Evolutionary conservation across 2,797 vertebrate genomes (phyloP).

Genomic region (Chromobotia macracanthus): DNA sequence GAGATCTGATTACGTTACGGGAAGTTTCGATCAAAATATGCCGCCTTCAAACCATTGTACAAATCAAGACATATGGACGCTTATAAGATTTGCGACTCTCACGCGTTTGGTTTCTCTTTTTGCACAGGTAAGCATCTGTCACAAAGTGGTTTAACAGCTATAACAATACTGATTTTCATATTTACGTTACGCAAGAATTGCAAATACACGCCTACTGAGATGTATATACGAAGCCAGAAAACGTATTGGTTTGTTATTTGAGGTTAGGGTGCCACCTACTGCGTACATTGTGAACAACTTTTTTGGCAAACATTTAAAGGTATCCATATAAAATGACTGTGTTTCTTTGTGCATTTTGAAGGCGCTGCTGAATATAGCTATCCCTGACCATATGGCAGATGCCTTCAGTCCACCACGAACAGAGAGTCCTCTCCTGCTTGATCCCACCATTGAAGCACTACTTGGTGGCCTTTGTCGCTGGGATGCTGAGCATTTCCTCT

Average conservation of each 20-base stretch:
- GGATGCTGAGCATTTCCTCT: constrained; percentile 95
- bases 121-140: constrained; percentile 82
- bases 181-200: neutral
- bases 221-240: neutral
- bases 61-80: constrained; percentile 74
- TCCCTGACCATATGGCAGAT: constrained; percentile 92
- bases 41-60: constrained; percentile 24
- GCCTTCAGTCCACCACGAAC: constrained; percentile 88
- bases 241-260: neutral
- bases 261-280: constrained; percentile 8
- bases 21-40: constrained; percentile 28
- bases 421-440: constrained; percentile 69
- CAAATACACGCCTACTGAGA: neutral
- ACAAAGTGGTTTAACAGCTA: neutral
- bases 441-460: constrained; percentile 79
- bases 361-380: constrained; percentile 86
- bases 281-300: constrained; percentile 7
- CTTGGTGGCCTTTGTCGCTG: constrained; percentile 89
- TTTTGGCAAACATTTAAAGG: neutral
- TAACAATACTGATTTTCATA: neutral
- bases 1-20: neutral
- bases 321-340: neutral
- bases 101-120: constrained; percentile 84
- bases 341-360: constrained; percentile 60
- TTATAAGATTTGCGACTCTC: constrained; percentile 80